Evolutionary conservation across 2,888 invertebrate species (phyloP), one percentile per base, ranked within the genome.

Genomic region (Trichopria drosophilae): DNA sequence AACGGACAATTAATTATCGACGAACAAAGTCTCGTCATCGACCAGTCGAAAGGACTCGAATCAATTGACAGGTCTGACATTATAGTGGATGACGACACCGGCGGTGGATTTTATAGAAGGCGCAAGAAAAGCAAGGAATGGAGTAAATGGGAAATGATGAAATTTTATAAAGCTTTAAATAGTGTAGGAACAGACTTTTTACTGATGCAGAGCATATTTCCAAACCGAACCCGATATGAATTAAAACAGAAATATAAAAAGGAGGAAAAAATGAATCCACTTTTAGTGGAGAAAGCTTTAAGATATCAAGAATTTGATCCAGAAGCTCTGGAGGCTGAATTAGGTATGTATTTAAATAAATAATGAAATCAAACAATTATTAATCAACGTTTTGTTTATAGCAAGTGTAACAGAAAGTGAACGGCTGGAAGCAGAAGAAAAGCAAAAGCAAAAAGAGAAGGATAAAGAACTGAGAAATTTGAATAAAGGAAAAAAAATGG

Each of bases 181-280:
- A 87, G 87, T 6, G 82, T 95, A 40, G 96, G 96, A 0, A 93
- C 95, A 0, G 96, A 97, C 79, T 97, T 97, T 76, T 84, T 90
- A 4, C 77, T 94, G 42, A 95, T 97, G 91, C 81, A 85, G 53
- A 82, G 84, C 40, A 77, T 92, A 31, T 94, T 95, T 77, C 87
- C 91, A 0, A 83, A 84, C 31, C 80, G 95, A 51, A 84, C 83
- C 0, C 78, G 96, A 10, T 78, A 84, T 45, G 94, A 96, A 65
- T 78, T 97, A 7, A 96, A 96, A 75, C 77, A 88, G 22, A 97
- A 97, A 77, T 97, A 92, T 71, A 94, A 94, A 69, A 88, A 89
- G 64, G 97, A 97, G 74, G 96, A 96, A 69, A 81, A 84, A 67
- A 72, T 82, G 1, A 91, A 92, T 76, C 77, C 81, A n/a, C 74